phyloP scores from a whole-genome alignment of 92 coral and sea anemone species.

The Epizoanthus fatuus region DNA sequence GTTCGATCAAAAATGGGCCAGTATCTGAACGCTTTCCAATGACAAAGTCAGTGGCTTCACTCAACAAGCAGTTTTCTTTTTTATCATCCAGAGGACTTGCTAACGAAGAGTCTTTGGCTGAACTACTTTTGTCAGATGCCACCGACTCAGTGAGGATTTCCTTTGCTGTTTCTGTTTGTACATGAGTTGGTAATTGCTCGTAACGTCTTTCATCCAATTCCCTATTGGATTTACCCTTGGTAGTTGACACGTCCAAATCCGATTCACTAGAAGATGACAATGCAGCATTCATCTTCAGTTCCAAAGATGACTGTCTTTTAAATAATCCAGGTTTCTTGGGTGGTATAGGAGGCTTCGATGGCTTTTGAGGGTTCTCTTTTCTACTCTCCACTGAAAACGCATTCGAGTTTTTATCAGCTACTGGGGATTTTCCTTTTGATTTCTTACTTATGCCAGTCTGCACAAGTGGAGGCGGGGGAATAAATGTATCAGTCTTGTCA shows the following conservation, averaged over 20 bases:
- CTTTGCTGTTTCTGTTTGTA: not conserved
- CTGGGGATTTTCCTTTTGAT: not conserved
- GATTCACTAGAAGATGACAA: not conserved
- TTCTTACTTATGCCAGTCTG: not conserved
- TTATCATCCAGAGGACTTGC: not conserved
- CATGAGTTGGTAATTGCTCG: not conserved
- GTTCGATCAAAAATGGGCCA: slow-evolving; percentile 88
- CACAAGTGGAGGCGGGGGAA: not conserved
- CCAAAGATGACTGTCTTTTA: not conserved
- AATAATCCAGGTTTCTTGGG: not conserved
- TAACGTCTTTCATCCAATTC: not conserved
- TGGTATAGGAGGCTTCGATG: not conserved
- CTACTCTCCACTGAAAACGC: not conserved
- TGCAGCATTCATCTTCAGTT: not conserved
- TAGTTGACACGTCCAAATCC: too few relatives aligned
- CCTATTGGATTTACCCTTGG: not conserved
- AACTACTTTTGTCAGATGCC: not conserved
- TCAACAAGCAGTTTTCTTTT: not conserved
- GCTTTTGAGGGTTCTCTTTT: not conserved
- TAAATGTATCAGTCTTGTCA: not conserved
- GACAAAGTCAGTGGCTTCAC: slow-evolving; percentile 38
- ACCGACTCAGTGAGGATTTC: not conserved
- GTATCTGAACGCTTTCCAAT: slow-evolving; percentile 87
- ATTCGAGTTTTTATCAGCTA: not conserved
- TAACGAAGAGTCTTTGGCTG: not conserved